These are phyloP conservation scores for Mylabris phalerata DNA, from an alignment of 1,140 invertebrate genomes.

Conservation along the genomic window DNA sequence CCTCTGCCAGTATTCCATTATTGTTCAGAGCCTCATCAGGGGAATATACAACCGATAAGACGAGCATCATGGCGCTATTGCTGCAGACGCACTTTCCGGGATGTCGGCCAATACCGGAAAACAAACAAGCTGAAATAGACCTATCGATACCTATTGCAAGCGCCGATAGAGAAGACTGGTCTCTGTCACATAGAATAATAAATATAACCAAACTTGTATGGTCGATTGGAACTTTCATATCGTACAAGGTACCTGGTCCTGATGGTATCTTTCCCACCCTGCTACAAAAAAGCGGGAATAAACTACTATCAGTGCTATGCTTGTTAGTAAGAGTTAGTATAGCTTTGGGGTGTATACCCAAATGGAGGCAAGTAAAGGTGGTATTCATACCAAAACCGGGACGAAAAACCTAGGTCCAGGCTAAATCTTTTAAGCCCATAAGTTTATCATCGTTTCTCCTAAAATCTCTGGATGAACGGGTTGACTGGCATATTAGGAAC, in stretches of 20 bases:
- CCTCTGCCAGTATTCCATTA: too few species aligned
- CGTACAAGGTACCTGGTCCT: slow-evolving; percentile 20
- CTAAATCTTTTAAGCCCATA: slow-evolving; percentile 25
- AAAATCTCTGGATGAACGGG: slow-evolving; percentile 24
- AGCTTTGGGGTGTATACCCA: not conserved
- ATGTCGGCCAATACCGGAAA: too few species aligned
- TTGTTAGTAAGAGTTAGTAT: not conserved
- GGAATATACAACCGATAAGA: too few species aligned
- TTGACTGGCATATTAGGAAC: slow-evolving; percentile 20
- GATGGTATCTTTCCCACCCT: slow-evolving; percentile 24
- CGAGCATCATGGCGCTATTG: too few species aligned
- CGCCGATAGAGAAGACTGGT: not conserved
- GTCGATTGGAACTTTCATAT: slow-evolving; percentile 21
- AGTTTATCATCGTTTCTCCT: slow-evolving; percentile 29
- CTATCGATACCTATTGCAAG: too few species aligned
- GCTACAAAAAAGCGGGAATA: slow-evolving; percentile 14
- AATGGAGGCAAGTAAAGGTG: slow-evolving; percentile 11
- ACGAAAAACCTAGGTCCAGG: slow-evolving; percentile 3
- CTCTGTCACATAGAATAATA: slow-evolving; percentile 7
- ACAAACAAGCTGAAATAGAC: too few species aligned
- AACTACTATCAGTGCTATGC: not conserved
- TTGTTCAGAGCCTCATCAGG: too few species aligned
- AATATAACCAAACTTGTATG: slow-evolving; percentile 15
- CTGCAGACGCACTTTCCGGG: too few species aligned
- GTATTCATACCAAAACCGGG: slow-evolving; percentile 27